A percentile compares a stretch with the other conserved stretches of the same genome.
phyloP scores from a whole-genome alignment of 2,113 vertebrate species.

The Melierax canorus region DNA sequence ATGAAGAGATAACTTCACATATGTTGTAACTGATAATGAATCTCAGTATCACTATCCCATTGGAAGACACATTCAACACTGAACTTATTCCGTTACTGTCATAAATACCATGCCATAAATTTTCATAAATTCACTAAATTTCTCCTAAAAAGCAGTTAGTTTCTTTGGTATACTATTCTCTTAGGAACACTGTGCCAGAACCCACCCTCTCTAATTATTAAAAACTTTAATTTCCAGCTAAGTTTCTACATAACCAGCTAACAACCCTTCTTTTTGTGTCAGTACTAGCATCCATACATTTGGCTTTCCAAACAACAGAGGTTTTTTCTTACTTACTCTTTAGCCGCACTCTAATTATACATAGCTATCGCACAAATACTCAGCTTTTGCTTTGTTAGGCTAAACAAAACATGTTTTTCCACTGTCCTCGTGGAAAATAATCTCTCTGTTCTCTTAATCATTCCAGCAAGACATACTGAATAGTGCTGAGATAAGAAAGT shows the following conservation, averaged over 20 bases:
- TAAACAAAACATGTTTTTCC: neutral
- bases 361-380: neutral
- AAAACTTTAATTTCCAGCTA: neutral
- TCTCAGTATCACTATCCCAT: neutral
- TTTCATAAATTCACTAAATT: neutral
- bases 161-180: neutral
- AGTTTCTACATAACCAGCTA: neutral
- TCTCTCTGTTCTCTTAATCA: neutral
- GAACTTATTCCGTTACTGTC: neutral
- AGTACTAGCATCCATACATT: neutral
- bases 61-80: neutral
- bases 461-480: neutral
- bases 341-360: neutral
- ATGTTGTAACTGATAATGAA: neutral
- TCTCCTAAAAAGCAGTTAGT: neutral
- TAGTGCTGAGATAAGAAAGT: neutral
- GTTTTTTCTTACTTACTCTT: neutral
- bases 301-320: neutral
- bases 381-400: neutral
- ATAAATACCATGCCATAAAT: neutral
- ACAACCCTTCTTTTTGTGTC: neutral
- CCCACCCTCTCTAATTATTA: neutral
- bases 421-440: neutral
- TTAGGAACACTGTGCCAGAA: neutral
- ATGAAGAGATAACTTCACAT: neutral